A percentile compares a stretch with the other conserved stretches of the same genome.
Conservation (phyloP, 2,113 vertebrate species). For the Coreoperca whiteheadi region DNA sequence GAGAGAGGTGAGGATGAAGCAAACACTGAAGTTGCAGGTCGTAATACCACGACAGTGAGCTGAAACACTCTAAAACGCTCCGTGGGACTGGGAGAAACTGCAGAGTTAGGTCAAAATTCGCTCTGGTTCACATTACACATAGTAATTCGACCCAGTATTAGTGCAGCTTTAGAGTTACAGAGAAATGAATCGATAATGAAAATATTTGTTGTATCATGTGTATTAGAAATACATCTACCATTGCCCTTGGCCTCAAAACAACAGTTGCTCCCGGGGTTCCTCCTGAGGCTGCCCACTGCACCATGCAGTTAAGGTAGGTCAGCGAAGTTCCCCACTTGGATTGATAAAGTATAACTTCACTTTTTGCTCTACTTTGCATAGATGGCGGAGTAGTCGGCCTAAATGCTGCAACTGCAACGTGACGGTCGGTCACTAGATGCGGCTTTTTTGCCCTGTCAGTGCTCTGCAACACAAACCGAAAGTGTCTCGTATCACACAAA, state of each 20-base stretch:
- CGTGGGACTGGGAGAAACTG: neutral
- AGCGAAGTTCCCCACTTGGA: neutral
- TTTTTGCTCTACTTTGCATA: conserved; percentile 18
- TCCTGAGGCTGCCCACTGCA: neutral
- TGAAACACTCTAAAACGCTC: neutral
- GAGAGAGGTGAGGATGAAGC: neutral
- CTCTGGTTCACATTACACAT: conserved; percentile 11
- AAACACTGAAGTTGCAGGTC: neutral
- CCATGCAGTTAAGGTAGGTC: conserved; percentile 14
- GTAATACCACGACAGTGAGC: neutral
- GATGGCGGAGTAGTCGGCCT: neutral
- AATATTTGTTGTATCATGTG: too few relatives aligned
- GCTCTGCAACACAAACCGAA: conserved; percentile 12
- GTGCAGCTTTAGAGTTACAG: conserved; percentile 9
- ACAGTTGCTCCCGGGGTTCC: neutral
- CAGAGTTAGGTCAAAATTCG: neutral
- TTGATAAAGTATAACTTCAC: conserved; percentile 20
- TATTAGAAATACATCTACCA: conserved; percentile 12
- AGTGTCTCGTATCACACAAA: neutral
- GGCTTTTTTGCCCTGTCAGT: neutral
- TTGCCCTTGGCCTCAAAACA: conserved; percentile 10
- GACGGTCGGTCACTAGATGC: conserved; percentile 8
- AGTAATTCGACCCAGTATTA: neutral
- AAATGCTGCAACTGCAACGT: conserved; percentile 1
- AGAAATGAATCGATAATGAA: neutral